These are phyloP conservation scores for Minunthozetes semirufus DNA, from an alignment of 2,888 invertebrate genomes.

Conservation along the genomic window DNA sequence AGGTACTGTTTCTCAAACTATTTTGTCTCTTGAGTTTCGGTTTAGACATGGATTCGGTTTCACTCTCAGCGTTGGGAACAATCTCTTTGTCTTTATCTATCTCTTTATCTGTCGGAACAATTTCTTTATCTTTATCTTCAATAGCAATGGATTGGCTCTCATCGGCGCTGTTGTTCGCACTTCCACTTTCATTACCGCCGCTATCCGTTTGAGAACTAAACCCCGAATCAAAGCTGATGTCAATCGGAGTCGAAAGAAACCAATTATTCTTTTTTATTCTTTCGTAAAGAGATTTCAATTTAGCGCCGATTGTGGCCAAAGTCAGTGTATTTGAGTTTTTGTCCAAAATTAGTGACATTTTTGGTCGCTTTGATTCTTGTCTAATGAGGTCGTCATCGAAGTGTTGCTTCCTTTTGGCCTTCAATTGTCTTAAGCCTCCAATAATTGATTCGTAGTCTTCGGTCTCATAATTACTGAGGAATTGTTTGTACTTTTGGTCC, in stretches of 20 bases:
- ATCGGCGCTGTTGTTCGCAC: conserved; percentile 26
- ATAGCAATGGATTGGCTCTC: conserved; percentile 13
- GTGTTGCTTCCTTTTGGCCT: conserved; percentile 19
- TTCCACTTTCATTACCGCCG: conserved; percentile 8
- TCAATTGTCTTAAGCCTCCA: conserved; percentile 10
- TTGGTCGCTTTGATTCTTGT: conserved; percentile 6
- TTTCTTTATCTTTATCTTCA: not conserved
- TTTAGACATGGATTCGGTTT: not conserved
- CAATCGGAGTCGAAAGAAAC: conserved; percentile 13
- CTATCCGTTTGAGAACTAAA: not conserved
- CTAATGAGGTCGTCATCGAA: conserved; percentile 24
- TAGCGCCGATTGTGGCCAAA: not conserved
- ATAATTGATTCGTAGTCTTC: not conserved
- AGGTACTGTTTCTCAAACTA: conserved; percentile 15
- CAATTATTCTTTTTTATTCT: not conserved
- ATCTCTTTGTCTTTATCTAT: not conserved
- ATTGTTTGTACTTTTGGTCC: not conserved
- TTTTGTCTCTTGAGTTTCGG: not conserved
- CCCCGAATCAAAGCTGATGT: not conserved
- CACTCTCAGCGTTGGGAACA: not conserved
- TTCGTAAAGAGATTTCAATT: not conserved
- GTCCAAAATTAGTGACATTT: conserved; percentile 26
- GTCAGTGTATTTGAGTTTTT: not conserved
- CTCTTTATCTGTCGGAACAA: not conserved
- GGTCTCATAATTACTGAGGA: not conserved